Conservation (phyloP, 2,888 invertebrate species). For the Drosophila limbata region DNA sequence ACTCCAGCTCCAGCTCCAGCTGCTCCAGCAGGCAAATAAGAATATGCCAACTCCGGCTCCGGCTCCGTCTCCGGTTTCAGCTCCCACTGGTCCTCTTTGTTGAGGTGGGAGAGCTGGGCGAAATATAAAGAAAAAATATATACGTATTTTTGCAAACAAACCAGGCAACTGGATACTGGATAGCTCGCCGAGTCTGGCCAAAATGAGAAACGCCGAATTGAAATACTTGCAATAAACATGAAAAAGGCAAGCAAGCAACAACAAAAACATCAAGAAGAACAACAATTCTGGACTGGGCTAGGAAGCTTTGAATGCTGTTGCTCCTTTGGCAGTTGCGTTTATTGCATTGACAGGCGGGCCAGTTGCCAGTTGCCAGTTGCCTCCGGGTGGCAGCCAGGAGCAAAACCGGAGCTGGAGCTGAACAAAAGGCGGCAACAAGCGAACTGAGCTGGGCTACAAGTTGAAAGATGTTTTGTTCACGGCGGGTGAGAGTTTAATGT, state of each 20-base stretch:
- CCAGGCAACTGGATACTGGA: slow-evolving; percentile 43
- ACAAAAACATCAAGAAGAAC: slow-evolving; percentile 15
- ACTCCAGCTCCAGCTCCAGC: slow-evolving; percentile 20
- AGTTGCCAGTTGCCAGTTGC: slow-evolving; percentile 49
- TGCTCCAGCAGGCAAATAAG: slow-evolving; percentile 50
- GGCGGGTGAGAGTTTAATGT: slow-evolving; percentile 47
- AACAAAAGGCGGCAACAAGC: slow-evolving; percentile 50
- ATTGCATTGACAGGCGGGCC: slow-evolving; percentile 73
- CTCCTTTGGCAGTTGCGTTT: slow-evolving; percentile 70
- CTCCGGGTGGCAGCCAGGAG: slow-evolving; percentile 41
- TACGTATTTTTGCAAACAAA: slow-evolving; percentile 55
- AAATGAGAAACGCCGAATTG: slow-evolving; percentile 69
- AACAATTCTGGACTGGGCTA: slow-evolving; percentile 32
- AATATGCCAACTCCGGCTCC: slow-evolving; percentile 41
- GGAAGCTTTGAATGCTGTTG: slow-evolving; percentile 47
- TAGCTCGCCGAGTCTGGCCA: slow-evolving; percentile 39
- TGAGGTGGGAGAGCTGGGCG: slow-evolving; percentile 27
- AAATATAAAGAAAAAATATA: slow-evolving; percentile 36
- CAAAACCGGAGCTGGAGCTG: slow-evolving; percentile 16
- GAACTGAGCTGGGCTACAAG: slow-evolving; percentile 31
- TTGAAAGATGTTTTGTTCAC: slow-evolving; percentile 52
- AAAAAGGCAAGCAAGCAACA: slow-evolving; percentile 60
- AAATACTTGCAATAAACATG: slow-evolving; percentile 79
- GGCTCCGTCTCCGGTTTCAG: slow-evolving; percentile 17
- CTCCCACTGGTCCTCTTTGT: slow-evolving; percentile 30